Conservation (phyloP, 1,140 invertebrate species). For the Solen grandis region DNA sequence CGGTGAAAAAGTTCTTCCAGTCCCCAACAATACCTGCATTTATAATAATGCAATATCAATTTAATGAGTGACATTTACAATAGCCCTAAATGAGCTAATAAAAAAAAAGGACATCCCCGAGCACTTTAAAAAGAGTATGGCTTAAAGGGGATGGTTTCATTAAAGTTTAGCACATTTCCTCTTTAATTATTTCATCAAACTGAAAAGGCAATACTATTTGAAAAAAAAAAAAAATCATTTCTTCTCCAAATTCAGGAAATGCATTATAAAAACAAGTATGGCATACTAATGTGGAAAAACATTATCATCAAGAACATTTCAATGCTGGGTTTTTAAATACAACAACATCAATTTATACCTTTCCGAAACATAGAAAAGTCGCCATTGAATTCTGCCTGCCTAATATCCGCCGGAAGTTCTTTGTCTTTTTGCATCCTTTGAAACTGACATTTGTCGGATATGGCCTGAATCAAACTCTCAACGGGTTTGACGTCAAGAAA, state of each 20-base stretch:
- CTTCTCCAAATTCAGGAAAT: background rate
- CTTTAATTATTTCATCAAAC: background rate
- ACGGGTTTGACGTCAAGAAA: background rate
- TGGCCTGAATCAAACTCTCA: background rate
- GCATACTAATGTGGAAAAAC: too few species aligned
- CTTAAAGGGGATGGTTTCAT: too few species aligned
- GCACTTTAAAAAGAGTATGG: background rate
- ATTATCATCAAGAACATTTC: too few species aligned
- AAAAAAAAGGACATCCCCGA: background rate
- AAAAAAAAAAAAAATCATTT: background rate
- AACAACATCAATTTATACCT: too few species aligned
- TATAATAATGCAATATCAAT: too few species aligned
- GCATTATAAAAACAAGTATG: too few species aligned
- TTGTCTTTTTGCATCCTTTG: conserved; percentile 18
- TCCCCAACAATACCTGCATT: conserved; percentile 60
- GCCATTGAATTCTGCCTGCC: background rate
- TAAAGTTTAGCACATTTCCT: background rate
- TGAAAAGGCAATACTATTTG: background rate
- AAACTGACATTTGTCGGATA: conserved; percentile 26
- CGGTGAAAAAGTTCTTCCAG: conserved; percentile 64
- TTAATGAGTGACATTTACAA: too few species aligned
- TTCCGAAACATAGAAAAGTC: conserved; percentile 31
- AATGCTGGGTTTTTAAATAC: too few species aligned
- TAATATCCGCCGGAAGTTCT: background rate
- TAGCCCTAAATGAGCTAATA: too few species aligned